phyloP scores from a whole-genome alignment of 2,797 vertebrate species.

The Cossypha caffra region DNA sequence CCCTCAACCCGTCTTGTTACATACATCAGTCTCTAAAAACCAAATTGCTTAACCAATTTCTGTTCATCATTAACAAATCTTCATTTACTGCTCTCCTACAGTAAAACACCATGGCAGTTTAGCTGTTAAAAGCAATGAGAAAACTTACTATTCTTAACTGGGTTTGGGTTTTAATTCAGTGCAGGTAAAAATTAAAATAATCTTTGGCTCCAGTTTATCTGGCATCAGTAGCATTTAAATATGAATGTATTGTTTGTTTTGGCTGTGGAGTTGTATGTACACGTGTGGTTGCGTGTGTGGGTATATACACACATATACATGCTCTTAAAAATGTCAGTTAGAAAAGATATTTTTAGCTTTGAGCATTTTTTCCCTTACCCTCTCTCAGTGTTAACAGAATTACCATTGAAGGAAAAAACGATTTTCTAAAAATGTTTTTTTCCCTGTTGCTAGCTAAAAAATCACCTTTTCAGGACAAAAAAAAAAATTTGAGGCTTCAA shows the following conservation, averaged over 20 bases:
- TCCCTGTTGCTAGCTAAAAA: neutral
- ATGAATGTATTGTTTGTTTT: slow-evolving; percentile 38
- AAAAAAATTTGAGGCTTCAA: neutral
- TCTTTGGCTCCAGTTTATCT: neutral
- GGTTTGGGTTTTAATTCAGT: neutral
- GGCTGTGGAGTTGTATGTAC: slow-evolving; percentile 1
- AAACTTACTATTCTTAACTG: neutral
- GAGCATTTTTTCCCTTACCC: neutral
- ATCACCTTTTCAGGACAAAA: neutral
- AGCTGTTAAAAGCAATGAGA: neutral
- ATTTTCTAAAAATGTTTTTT: neutral
- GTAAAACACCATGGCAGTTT: neutral
- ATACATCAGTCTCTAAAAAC: slow-evolving; percentile 72
- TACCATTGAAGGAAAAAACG: rapidly evolving
- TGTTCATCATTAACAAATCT: slow-evolving; percentile 61
- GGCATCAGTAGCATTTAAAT: neutral
- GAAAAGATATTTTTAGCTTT: neutral
- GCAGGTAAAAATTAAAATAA: neutral
- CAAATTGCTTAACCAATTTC: slow-evolving; percentile 53
- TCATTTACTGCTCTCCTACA: slow-evolving; percentile 40
- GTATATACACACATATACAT: slow-evolving; percentile 48
- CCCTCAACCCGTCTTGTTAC: slow-evolving; percentile 60
- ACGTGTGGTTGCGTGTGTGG: slow-evolving; percentile 54
- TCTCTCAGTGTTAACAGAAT: neutral
- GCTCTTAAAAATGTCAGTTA: slow-evolving; percentile 17